A percentile compares a stretch with the other conserved stretches of the same genome.
Evolutionary conservation across 2,797 vertebrate genomes (phyloP).

Genomic region (Falco biarmicus): DNA sequence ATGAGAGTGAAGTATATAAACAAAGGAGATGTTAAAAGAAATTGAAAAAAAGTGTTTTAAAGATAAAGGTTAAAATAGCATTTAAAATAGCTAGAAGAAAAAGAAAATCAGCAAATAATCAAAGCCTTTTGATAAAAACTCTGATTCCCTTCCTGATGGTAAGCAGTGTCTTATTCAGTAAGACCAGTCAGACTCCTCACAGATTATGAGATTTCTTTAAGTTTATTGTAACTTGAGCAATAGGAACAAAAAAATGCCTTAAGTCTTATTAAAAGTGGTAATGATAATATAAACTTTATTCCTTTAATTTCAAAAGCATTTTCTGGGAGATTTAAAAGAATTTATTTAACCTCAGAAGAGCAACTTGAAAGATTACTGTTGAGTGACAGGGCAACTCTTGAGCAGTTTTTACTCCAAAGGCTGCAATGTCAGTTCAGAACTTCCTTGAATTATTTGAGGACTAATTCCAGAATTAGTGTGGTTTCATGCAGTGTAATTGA

Average conservation of each 20-base stretch:
- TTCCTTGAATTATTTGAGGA: not conserved
- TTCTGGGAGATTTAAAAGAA: not conserved
- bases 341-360: not conserved
- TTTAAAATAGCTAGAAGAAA: not conserved
- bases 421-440: not conserved
- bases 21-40: not conserved
- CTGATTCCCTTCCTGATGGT: not conserved
- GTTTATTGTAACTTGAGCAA: not conserved
- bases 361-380: not conserved
- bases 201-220: not conserved
- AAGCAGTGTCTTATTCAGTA: not conserved
- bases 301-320: conserved; percentile 1
- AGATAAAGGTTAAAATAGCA: not conserved
- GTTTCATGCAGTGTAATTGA: not conserved
- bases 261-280: not conserved
- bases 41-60: not conserved
- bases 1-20: not conserved
- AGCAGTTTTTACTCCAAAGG: not conserved
- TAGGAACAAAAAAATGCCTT: not conserved
- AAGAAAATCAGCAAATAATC: not conserved
- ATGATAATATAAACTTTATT: not conserved
- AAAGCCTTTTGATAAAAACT: not conserved
- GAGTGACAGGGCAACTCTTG: not conserved
- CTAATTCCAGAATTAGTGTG: not conserved
- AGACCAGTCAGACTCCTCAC: not conserved